Evolutionary conservation across 2,888 invertebrate species (phyloP).

Genomic region (Teinopalpus imperialis): DNA sequence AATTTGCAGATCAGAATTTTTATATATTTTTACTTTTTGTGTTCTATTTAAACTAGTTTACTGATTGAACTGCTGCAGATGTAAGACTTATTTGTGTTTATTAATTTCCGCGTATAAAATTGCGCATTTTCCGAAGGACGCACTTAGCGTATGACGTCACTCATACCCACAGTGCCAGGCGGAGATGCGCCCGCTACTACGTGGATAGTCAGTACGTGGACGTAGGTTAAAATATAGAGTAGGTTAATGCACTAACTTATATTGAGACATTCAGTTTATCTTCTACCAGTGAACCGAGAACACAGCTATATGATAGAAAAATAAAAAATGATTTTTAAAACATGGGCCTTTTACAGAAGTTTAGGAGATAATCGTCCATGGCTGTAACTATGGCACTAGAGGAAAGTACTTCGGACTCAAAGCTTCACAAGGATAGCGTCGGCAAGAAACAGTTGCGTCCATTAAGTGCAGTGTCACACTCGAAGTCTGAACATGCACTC

Average conservation of each 20-base stretch:
- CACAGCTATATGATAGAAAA: conserved; percentile 45
- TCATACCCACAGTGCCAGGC: conserved; percentile 66
- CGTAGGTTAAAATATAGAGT: conserved; percentile 77
- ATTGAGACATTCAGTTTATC: conserved; percentile 61
- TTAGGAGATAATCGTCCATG: conserved; percentile 52
- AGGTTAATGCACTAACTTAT: conserved; percentile 78
- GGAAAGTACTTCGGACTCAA: conserved; percentile 73
- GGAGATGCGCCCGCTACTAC: conserved; percentile 63
- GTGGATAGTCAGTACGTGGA: conserved; percentile 67
- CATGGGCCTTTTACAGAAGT: conserved; percentile 53
- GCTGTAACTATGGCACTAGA: conserved; percentile 76
- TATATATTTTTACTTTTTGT: conserved; percentile 39
- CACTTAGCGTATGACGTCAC: conserved; percentile 67
- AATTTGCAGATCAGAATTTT: conserved; percentile 41
- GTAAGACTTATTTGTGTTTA: conserved; percentile 66
- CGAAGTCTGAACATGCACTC: conserved; percentile 71
- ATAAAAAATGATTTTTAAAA: conserved; percentile 45
- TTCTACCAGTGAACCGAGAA: conserved; percentile 44
- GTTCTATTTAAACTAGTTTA: conserved; percentile 57
- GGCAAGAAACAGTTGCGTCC: conserved; percentile 69
- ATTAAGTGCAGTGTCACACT: conserved; percentile 65
- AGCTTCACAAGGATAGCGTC: conserved; percentile 67
- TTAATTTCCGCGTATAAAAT: conserved; percentile 69
- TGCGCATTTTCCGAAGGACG: conserved; percentile 57
- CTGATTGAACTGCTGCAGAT: conserved; percentile 51